Conservation (phyloP, 2,797 vertebrate species). For the Mus caroli region DNA sequence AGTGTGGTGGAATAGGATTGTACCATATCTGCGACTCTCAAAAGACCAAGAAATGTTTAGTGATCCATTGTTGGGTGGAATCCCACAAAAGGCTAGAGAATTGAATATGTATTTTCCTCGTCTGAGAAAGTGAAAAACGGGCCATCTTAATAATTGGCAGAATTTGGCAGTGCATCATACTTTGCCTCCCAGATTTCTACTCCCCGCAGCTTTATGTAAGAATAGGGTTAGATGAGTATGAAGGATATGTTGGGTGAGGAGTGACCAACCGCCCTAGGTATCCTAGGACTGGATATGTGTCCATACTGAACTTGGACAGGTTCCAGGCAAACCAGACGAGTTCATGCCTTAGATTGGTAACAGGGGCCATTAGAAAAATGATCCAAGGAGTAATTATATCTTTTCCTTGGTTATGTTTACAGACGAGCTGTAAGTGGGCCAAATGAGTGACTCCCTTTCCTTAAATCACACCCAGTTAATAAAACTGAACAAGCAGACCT, state of each 20-base stretch:
- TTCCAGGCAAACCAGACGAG: neutral
- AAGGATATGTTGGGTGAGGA: neutral
- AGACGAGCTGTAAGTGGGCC: neutral
- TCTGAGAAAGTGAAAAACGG: neutral
- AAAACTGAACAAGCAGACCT: neutral
- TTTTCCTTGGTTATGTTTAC: neutral
- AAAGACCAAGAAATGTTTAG: neutral
- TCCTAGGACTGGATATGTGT: neutral
- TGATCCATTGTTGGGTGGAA: neutral
- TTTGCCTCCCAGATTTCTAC: neutral
- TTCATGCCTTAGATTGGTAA: neutral
- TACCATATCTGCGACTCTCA: neutral
- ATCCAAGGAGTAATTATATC: neutral
- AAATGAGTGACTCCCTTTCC: neutral
- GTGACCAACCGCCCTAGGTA: neutral
- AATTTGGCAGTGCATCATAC: neutral
- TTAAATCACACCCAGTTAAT: neutral
- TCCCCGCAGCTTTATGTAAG: neutral
- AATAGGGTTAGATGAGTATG: neutral
- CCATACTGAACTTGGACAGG: neutral
- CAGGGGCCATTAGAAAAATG: neutral
- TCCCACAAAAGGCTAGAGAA: constrained; percentile 27
- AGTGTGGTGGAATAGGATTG: neutral
- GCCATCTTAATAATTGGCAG: neutral
- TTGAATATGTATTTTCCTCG: neutral